Percentiles rank a stretch among this genome's conserved stretches.
Evolutionary conservation across 2,113 vertebrate species (phyloP).

Genomic region (Neodontobutis hainanensis): DNA sequence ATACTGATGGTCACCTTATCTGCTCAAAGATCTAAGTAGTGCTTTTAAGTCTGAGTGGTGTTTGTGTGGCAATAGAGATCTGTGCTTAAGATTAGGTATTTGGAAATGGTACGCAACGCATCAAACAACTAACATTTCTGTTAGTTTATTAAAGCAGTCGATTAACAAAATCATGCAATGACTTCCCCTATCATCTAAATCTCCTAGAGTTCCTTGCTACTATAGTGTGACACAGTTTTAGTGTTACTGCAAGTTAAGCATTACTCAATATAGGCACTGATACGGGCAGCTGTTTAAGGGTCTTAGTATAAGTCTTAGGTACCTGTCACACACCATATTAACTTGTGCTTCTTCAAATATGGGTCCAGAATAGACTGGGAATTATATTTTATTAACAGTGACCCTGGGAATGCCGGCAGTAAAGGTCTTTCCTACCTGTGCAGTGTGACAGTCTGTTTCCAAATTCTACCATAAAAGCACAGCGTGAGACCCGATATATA

Average conservation of each 20-base stretch:
- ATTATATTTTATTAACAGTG: not conserved
- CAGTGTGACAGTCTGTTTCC: constrained; percentile 17
- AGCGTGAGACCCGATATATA: constrained; percentile 9
- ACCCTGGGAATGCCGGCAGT: not conserved
- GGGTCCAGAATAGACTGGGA: constrained; percentile 9
- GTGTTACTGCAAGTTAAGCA: constrained; percentile 20
- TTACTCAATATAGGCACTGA: constrained; percentile 36
- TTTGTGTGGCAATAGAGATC: constrained; percentile 45
- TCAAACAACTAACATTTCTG: too few relatives aligned
- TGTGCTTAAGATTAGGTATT: constrained; percentile 31
- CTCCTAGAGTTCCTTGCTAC: not conserved
- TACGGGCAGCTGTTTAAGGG: constrained; percentile 42
- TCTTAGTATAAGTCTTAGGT: constrained; percentile 34
- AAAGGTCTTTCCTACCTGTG: constrained; percentile 4
- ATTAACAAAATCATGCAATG: not conserved
- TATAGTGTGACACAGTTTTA: constrained; percentile 14
- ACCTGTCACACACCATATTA: constrained; percentile 42
- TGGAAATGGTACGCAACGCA: not conserved
- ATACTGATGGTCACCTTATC: constrained; percentile 61
- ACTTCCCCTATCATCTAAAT: not conserved
- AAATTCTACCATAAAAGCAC: constrained; percentile 3
- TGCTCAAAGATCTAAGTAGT: constrained; percentile 46
- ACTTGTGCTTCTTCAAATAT: constrained; percentile 13
- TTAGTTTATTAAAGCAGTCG: too few relatives aligned
- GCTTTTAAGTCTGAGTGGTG: constrained; percentile 16